Evolutionary conservation across 2,888 invertebrate species (phyloP), one percentile per base, ranked within the genome.

Genomic region (Drosophila nigritarsus): DNA sequence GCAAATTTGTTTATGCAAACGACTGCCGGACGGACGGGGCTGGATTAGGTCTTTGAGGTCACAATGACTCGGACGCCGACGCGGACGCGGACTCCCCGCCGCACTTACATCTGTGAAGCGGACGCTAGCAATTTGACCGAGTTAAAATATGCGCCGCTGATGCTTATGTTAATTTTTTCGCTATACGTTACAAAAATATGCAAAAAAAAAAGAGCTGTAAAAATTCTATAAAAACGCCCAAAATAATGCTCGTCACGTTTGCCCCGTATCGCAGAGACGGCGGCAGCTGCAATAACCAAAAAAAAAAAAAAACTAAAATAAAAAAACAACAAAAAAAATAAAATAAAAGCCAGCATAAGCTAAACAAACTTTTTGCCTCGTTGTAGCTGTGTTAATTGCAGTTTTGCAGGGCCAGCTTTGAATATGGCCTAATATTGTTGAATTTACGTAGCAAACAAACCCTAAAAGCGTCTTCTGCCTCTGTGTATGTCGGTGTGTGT

Each of bases 121-220:
- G 85, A 85, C 88, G 83, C 79, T 77, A 75, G 80, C 86, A 88
- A 88, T 86, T 87, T 87, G 89, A 87, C 87, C 87, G 89, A 87
- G 82, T 87, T 87, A 87, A 87, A 87, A 85, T 87, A 85, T 87
- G 85, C 85, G 81, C 75, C 75, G 83, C 85, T 85, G 85, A 83
- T 85, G 85, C 77, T 87, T 86, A 87, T 86, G 85, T 85, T 86
- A 86, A 86, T 86, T 85, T 74, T 71, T 80, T 75, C 49, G 65
- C 64, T 74, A 65, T 65, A 75, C 70, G 55, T 73, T 72, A 69
- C 56, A 65, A 51, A 62, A 50, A 65, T 20, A 56, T 40, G 20
- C 27, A 68, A 48, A 60, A 64, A 32, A 54, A 49, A 40, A 61
- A 65, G 64, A 72, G 72, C 55, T 69, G 58, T 64, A 77, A 73